These are phyloP conservation scores for Leptatherina wallacei DNA, from an alignment of 2,797 vertebrate genomes.

Conservation along the genomic window DNA sequence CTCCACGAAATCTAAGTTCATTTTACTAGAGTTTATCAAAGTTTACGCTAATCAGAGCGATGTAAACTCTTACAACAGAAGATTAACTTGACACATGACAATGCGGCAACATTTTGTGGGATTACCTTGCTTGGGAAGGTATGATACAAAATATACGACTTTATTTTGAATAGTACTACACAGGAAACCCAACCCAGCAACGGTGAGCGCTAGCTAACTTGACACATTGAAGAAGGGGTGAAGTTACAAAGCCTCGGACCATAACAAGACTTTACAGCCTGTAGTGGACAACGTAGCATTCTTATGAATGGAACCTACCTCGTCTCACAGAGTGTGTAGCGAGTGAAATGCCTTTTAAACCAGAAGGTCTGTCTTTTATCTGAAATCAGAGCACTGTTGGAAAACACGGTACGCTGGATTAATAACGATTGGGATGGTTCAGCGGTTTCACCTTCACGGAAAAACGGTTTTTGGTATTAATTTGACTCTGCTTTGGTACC, in stretches of 20 bases:
- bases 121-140: neutral
- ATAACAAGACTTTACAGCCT: slow-evolving; percentile 39
- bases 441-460: neutral
- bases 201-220: slow-evolving; percentile 4
- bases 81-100: no score
- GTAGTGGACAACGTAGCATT: slow-evolving; percentile 23
- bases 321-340: neutral
- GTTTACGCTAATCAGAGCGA: no score
- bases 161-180: slow-evolving; percentile 30
- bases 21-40: neutral
- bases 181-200: rapidly evolving
- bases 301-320: slow-evolving; percentile 54
- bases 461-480: neutral
- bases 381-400: slow-evolving; percentile 7
- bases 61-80: neutral
- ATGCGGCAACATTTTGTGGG: neutral
- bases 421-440: slow-evolving; percentile 22
- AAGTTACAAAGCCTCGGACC: slow-evolving; percentile 65
- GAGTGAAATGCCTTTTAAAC: slow-evolving; percentile 6
- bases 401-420: slow-evolving; percentile 26
- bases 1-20: rapidly evolving
- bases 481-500: neutral
- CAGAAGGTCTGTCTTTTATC: neutral
- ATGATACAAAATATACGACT: rapidly evolving
- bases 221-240: slow-evolving; percentile 32